Base-by-base conservation (phyloP, 23 tunicate species). In the Ciona savignyi region DNA sequence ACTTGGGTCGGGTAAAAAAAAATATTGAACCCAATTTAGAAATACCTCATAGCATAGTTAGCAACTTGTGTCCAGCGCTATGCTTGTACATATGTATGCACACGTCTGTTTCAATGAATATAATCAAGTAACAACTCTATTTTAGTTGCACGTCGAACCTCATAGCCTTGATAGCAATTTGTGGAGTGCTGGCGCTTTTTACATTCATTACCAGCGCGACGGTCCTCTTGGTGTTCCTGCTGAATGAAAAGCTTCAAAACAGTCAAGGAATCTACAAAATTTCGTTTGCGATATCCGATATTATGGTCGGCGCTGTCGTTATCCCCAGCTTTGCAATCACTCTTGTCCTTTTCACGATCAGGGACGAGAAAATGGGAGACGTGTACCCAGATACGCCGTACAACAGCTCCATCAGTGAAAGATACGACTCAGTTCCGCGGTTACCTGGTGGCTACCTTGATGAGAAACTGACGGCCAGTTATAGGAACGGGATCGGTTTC, bases 221-320 rank as follows among this genome's bases (percentile, higher is more conserved):
- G n/a, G 79, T 74, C 25, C 6, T 74, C 28, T 65, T 34, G 4
- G 79, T 74, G 4, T 74, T 74, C 69, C 60, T 25, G 33, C 65
- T 25, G 51, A 74, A 74, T 49, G 33, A 63, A 25, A 62, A 60
- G 2, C 27, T 74, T 26, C 68, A 21, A 30, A 74, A 74, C 56
- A 42, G 56, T 42, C 56, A 42, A 15, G 56, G 56, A 42, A 42
- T 42, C 56, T 42, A 42, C 56, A 74, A 74, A 61, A 20, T 74
- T 4, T 74, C 79, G 1, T 29, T 74, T 9, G 61, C 79, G 15
- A 60, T 32, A 26, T 30, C 79, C 62, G 79, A 74, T 25, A 2
- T 74, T 4, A 61, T 74, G 2, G 62, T 74, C 1, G 79, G 79
- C 1, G 48, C 21, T 29, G 25, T 74, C 25, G 79, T 74, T 0